These are phyloP conservation scores for Entomobrya multifasciata DNA, from an alignment of 2,888 invertebrate species.

Conservation along the genomic window DNA sequence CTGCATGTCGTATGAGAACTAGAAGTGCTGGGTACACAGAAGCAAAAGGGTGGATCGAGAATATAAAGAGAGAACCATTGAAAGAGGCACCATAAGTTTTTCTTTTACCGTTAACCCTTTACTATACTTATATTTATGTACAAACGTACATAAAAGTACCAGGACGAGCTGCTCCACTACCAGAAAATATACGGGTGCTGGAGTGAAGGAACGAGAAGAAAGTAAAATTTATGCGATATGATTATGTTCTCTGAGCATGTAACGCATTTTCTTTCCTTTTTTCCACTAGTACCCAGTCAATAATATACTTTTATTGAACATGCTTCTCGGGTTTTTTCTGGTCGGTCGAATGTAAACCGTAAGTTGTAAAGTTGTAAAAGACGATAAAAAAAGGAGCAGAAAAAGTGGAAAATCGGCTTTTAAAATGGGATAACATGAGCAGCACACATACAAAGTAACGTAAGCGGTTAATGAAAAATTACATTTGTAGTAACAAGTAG, in stretches of 20 bases:
- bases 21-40: background rate
- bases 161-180: too few relatives aligned
- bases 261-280: constrained; percentile 52
- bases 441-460: constrained; percentile 18
- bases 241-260: constrained; percentile 72
- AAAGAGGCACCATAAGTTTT: too few relatives aligned
- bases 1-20: background rate
- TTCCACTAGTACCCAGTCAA: constrained; percentile 35
- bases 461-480: background rate
- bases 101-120: too few relatives aligned
- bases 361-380: constrained; percentile 10
- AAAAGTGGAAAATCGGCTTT: constrained; percentile 54
- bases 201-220: constrained; percentile 51
- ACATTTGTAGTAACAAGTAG: background rate
- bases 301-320: constrained; percentile 36
- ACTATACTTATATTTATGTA: too few relatives aligned
- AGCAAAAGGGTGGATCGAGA: background rate
- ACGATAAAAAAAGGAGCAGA: constrained; percentile 32
- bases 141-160: too few relatives aligned
- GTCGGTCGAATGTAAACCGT: constrained; percentile 27
- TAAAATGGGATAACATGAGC: constrained; percentile 64
- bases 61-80: too few relatives aligned
- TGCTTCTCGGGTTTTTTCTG: background rate
- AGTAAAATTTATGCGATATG: constrained; percentile 71
- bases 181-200: constrained; percentile 42